Percentiles rank a stretch among this genome's conserved stretches.
Conservation (phyloP, 2,797 vertebrate genomes). For the Enteromius mattozi region DNA sequence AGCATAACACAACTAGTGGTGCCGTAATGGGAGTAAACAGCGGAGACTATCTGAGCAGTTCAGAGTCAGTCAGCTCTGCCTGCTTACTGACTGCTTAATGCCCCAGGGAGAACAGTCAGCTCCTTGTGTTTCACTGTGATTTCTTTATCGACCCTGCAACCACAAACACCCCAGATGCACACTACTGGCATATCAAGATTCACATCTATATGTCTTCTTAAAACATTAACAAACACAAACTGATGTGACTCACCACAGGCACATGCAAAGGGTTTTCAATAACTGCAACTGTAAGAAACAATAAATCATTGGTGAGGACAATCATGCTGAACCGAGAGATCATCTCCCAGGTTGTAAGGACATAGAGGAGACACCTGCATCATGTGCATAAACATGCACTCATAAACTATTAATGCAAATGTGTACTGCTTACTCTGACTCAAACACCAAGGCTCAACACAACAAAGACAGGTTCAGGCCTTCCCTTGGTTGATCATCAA, state of each 20-base stretch:
- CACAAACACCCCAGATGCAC: constrained; percentile 47
- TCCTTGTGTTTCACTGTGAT: constrained; percentile 45
- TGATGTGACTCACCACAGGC: not conserved
- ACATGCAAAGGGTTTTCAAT: not conserved
- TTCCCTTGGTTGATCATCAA: not conserved
- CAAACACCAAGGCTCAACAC: not conserved
- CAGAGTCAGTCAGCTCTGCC: constrained; percentile 35
- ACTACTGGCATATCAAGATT: constrained; percentile 36
- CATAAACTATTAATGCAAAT: not conserved
- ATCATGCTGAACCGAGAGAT: not conserved
- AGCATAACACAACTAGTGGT: constrained; percentile 7
- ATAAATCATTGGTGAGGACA: not conserved
- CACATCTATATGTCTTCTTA: constrained; percentile 6
- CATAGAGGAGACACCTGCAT: not conserved
- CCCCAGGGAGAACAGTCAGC: constrained; percentile 40
- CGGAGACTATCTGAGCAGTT: constrained; percentile 5
- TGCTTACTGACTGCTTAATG: constrained; percentile 31
- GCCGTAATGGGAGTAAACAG: not conserved
- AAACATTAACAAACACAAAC: constrained; percentile 3
- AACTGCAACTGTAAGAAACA: not conserved
- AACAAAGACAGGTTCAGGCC: not conserved
- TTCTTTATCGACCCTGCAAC: constrained; percentile 50
- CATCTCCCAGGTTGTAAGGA: not conserved
- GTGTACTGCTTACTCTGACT: not conserved
- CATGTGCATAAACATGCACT: not conserved